These are phyloP conservation scores for Zaprionus tsacasi DNA, from an alignment of 1,140 invertebrate species.

Conservation along the genomic window DNA sequence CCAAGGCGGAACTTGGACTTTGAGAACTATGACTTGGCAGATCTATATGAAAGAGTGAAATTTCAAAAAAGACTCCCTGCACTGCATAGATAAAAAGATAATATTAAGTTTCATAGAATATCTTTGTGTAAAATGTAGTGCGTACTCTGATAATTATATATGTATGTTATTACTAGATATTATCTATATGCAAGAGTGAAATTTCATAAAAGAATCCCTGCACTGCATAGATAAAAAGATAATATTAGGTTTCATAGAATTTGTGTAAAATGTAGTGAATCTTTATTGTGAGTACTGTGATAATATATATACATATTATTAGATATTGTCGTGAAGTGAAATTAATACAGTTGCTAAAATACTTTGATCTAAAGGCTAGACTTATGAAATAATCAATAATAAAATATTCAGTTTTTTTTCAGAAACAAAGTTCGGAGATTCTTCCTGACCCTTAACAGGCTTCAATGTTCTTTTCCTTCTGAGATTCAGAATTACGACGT, in stretches of 20 bases:
- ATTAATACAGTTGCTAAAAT: conserved; percentile 1
- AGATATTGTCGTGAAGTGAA: background rate
- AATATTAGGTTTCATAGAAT: background rate
- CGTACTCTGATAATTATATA: no score
- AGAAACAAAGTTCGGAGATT: background rate
- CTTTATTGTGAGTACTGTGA: background rate
- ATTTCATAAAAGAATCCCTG: no score
- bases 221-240: background rate
- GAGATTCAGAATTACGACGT: conserved; percentile 21
- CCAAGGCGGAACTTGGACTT: background rate
- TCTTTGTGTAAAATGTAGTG: background rate
- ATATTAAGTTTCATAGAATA: background rate
- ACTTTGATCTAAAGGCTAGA: background rate
- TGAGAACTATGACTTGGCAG: no score
- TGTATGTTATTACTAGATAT: no score
- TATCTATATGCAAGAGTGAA: no score
- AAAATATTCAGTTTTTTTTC: background rate
- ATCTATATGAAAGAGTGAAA: no score
- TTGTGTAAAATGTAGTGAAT: background rate
- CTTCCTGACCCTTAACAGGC: background rate
- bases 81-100: background rate
- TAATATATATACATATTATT: background rate
- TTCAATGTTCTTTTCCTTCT: conserved; percentile 28
- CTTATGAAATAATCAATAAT: background rate
- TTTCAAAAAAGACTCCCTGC: no score